Percentiles rank a stretch among this genome's conserved stretches.
Evolutionary conservation across 1,140 invertebrate genomes (phyloP).

Genomic region (Heliothis subflexa): DNA sequence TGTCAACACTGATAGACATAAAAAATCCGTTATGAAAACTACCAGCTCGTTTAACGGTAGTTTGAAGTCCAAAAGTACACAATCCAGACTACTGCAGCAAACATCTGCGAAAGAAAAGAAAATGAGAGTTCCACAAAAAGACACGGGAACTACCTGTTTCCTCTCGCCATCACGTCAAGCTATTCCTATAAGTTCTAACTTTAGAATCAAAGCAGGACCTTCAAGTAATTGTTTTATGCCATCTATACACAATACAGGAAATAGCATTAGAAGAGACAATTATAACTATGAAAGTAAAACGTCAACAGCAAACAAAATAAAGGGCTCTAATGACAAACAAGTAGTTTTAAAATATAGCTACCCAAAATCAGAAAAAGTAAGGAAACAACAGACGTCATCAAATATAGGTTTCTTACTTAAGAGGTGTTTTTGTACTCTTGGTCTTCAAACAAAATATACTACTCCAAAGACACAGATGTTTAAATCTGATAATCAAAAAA

Average conservation of each 20-base stretch:
- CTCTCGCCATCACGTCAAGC: neutral
- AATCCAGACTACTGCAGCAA: neutral
- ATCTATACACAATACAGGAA: neutral
- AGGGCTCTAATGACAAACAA: neutral
- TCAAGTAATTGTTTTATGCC: slow-evolving; percentile 4
- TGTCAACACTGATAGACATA: neutral
- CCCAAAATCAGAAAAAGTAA: neutral
- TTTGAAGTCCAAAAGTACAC: neutral
- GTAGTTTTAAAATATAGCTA: neutral
- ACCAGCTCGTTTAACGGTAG: neutral
- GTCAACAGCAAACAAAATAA: neutral
- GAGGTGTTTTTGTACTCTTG: neutral
- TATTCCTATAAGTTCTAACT: slow-evolving; percentile 7
- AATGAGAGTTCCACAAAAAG: neutral
- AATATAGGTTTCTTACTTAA: slow-evolving; percentile 15
- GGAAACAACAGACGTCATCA: neutral
- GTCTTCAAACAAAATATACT: slow-evolving; percentile 4
- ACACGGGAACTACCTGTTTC: neutral
- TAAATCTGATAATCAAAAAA: neutral
- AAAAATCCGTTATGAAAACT: neutral
- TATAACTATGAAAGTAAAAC: neutral
- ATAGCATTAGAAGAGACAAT: neutral
- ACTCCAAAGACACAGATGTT: neutral
- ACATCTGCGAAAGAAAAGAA: neutral
- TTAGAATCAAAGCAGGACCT: slow-evolving; percentile 33